These are phyloP conservation scores for Gymnoscopelus braueri DNA, from an alignment of 2,797 vertebrate species.

Conservation along the genomic window DNA sequence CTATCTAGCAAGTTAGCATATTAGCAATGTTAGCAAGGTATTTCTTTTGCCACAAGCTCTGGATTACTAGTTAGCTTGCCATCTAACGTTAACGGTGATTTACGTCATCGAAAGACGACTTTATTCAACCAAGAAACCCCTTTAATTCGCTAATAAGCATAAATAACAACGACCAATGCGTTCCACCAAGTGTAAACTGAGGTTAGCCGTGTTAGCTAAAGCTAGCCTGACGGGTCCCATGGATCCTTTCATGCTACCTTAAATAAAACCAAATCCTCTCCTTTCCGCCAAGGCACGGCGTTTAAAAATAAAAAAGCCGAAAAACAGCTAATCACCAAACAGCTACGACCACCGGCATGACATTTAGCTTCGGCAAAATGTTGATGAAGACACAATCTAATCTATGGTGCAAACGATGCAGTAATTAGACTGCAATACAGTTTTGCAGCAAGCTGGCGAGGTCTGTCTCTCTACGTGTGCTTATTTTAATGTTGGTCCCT, in stretches of 20 bases:
- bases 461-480: slow-evolving; percentile 75
- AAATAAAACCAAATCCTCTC: slow-evolving; percentile 86
- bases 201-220: slow-evolving; percentile 45
- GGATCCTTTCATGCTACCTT: slow-evolving; percentile 87
- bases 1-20: slow-evolving; percentile 65
- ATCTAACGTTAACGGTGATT: background rate
- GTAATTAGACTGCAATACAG: slow-evolving; percentile 52
- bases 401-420: slow-evolving; percentile 45
- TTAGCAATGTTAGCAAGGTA: slow-evolving; percentile 46
- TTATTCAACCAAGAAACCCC: background rate
- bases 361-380: slow-evolving; percentile 40
- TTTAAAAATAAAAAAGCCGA: slow-evolving; percentile 84
- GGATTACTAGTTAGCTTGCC: slow-evolving; percentile 5
- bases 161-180: slow-evolving; percentile 33
- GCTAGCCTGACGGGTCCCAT: slow-evolving; percentile 53
- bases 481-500: slow-evolving; percentile 43
- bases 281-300: slow-evolving; percentile 85
- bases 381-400: slow-evolving; percentile 1
- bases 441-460: slow-evolving; percentile 48
- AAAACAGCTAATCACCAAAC: slow-evolving; percentile 61
- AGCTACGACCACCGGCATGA: slow-evolving; percentile 61
- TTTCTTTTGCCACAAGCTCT: slow-evolving; percentile 36
- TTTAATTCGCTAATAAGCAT: background rate
- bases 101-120: background rate
- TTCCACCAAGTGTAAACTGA: slow-evolving; percentile 14